A percentile compares a stretch with the other conserved stretches of the same genome.
Conservation (phyloP, 2,888 invertebrate species). For the Lasioglossum marginatum region DNA sequence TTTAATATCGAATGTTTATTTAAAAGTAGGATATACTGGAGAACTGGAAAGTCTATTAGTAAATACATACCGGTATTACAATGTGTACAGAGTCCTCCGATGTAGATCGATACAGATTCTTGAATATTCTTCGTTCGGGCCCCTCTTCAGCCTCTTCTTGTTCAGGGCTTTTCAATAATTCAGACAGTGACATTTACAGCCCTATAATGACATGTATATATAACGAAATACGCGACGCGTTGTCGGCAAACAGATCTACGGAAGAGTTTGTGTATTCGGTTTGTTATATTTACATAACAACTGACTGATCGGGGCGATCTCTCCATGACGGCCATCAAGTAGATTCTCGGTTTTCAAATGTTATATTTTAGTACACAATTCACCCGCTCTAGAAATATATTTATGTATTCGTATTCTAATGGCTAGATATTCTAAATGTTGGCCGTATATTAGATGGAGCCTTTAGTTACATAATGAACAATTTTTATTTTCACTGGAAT, state of each 20-base stretch:
- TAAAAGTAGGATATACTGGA: too few relatives aligned
- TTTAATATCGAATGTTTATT: too few relatives aligned
- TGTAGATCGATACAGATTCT: too few relatives aligned
- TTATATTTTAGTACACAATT: background rate
- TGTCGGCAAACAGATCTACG: background rate
- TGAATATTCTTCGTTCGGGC: too few relatives aligned
- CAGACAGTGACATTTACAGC: background rate
- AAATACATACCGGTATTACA: background rate
- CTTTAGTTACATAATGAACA: background rate
- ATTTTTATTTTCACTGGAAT: background rate
- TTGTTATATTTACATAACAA: slow-evolving; percentile 44
- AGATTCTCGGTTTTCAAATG: background rate
- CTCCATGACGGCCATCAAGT: background rate
- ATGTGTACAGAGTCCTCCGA: background rate
- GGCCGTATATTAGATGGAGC: too few relatives aligned
- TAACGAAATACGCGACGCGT: background rate
- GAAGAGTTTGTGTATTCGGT: background rate
- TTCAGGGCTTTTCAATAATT: background rate
- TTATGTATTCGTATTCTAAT: too few relatives aligned
- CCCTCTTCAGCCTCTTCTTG: background rate
- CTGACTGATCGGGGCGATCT: background rate
- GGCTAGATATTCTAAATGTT: too few relatives aligned
- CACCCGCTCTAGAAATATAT: background rate
- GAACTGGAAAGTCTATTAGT: background rate
- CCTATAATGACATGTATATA: background rate